Base-by-base conservation (phyloP, 1,140 invertebrate genomes). In the Zaprionus lachaisei region DNA sequence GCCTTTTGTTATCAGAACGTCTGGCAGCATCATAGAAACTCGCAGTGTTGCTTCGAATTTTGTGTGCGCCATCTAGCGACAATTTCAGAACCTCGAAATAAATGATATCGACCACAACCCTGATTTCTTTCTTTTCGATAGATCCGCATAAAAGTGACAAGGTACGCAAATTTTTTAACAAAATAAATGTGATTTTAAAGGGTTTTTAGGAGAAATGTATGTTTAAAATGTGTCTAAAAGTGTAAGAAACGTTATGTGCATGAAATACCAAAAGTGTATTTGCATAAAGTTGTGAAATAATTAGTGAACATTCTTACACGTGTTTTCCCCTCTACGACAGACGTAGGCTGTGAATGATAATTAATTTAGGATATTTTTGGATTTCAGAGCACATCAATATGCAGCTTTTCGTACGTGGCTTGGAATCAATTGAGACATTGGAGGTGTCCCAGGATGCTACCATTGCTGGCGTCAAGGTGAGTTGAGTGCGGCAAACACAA, bases 351-450 rank as follows among this genome's bases (percentile, higher is more conserved):
- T 71, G 68, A 60, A 54, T 71, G 72, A 73, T 63, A 68, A 80
- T 78, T 75, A 78, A 72, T 44, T 49, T 62, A 7, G 22, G 20
- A 49, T 77, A 72, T 80, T 58, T 86, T 77, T 54, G 37, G 26
- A 41, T 92, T 91, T 44, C 65, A 85, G 83, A 80, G 77, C 76
- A 80, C 79, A 73, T 77, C 90, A 92, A 85, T 54, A 92, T 92
- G 92, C 92, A 92, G 79, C 78, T 92, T 63, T 92, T 92, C 77
- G 92, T 92, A 75, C 92, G 92, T 91, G 92, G 92, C 68, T 90
- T 92, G 75, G 90, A 92, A 72, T 79, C 72, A 37, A 81, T 92
- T 58, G 77, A 92, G 64, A 75, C 91, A 67, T 77, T 92, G 79
- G 92, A 92, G 75, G 92, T 92, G 60, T 76, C 79, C 65, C 80